Percentiles rank a stretch among this genome's conserved stretches.
Conservation (phyloP, 2,113 vertebrate species). For the Scartelaos histophorus region DNA sequence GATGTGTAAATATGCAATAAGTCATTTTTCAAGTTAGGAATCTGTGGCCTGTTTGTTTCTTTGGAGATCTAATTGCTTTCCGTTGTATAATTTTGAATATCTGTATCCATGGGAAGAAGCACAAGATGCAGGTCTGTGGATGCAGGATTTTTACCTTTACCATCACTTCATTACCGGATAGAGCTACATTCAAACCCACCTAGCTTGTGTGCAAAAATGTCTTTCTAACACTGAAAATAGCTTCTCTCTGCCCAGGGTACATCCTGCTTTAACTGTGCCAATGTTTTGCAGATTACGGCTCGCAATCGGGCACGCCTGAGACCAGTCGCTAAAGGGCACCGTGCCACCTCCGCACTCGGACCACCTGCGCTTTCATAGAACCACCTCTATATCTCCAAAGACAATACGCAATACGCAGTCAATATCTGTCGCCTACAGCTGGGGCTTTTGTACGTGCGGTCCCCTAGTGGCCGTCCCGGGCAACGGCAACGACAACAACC, state of each 20-base stretch:
- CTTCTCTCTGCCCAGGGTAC: slow-evolving; percentile 28
- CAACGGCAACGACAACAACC: slow-evolving; percentile 22
- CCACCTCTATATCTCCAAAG: slow-evolving; percentile 44
- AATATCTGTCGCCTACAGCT: slow-evolving; percentile 56
- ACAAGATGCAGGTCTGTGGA: too few species aligned
- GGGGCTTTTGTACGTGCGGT: slow-evolving; percentile 66
- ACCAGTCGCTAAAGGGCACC: slow-evolving; percentile 18
- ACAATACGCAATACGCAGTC: slow-evolving; percentile 41
- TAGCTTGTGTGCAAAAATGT: not conserved
- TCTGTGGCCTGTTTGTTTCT: too few species aligned
- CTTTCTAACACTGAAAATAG: slow-evolving; percentile 13
- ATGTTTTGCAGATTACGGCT: slow-evolving; percentile 48
- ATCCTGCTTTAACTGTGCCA: slow-evolving; percentile 23
- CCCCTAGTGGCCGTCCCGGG: slow-evolving; percentile 46
- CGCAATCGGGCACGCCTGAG: slow-evolving; percentile 39
- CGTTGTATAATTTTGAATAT: too few species aligned
- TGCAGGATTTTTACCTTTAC: too few species aligned
- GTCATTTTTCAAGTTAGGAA: too few species aligned
- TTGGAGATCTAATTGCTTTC: too few species aligned
- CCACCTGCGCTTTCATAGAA: slow-evolving; percentile 58
- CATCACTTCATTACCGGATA: too few species aligned
- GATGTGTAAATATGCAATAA: too few species aligned
- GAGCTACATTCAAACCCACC: not conserved
- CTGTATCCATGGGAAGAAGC: too few species aligned
- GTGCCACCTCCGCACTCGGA: slow-evolving; percentile 49